Evolutionary conservation across 2,113 vertebrate genomes (phyloP), one percentile per base, ranked within the genome.

Genomic region (Silurus meridionalis): DNA sequence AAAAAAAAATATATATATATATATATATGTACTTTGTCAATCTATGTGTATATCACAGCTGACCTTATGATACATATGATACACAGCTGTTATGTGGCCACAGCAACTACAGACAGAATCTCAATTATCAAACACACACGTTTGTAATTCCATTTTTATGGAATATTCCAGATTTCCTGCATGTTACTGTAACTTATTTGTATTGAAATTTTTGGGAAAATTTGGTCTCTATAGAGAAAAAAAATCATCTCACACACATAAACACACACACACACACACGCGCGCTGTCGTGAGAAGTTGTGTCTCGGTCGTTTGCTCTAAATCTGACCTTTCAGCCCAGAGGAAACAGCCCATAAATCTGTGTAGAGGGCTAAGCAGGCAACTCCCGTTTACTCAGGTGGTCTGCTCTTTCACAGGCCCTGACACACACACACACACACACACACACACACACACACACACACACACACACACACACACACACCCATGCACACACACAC

Each of bases 381-480:
- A 75, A 86, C 88, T 83, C 69, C 86, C 80, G 52, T 87, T 89
- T 87, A 87, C 86, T 86, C 86, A 85, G 85, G 88, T 89, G 88
- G 85, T 46, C 71, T 37, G 52, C 74, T 79, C 74, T 64, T 28
- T 48, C 60, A 72, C 61, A 64, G 48, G 52, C 48, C 48, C 63
- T 57, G 48, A 19, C 46, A 80, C 57, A 78, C 57, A 66, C 75
- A 57, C 14, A 25, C 74, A 57, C 55, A 57, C 55, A 57, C 55
- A 57, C 55, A 57, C 55, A 57, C 55, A 57, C 55, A 57, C 55
- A 57, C 55, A 57, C 55, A 57, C 55, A 57, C 55, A 57, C 55
- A 57, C 55, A 57, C 55, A 57, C 55, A 57, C 55, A 57, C 55
- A 57, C 55, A 57, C 55, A 57, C 55, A 57, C 55, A 6, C 55